These are phyloP conservation scores for Phortica magna DNA, from an alignment of 2,888 invertebrate species.

Conservation along the genomic window DNA sequence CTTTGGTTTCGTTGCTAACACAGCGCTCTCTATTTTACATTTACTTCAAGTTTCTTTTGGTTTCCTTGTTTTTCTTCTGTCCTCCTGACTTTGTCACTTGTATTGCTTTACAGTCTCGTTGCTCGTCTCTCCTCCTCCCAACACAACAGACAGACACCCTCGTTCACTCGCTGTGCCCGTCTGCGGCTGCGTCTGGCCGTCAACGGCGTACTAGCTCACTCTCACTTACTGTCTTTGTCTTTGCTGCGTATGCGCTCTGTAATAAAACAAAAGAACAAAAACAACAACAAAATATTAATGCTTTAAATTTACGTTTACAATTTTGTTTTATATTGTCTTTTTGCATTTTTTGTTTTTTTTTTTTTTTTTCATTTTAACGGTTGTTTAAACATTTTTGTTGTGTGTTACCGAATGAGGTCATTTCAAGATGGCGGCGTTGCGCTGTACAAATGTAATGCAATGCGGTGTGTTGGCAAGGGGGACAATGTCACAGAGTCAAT, in stretches of 20 bases:
- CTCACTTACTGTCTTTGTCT: conserved; percentile 12
- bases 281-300: no score
- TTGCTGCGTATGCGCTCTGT: background rate
- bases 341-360: no score
- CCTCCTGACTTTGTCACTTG: background rate
- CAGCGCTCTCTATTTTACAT: background rate
- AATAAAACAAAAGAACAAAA: no score
- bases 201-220: background rate
- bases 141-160: background rate
- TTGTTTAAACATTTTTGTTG: conserved; percentile 39
- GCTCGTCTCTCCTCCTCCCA: conserved; percentile 8
- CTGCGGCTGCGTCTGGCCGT: no score
- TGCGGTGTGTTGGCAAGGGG: no score
- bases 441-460: no score
- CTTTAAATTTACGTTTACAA: no score
- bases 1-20: conserved; percentile 4
- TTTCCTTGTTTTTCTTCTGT: conserved; percentile 1
- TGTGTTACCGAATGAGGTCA: conserved; percentile 48
- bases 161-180: background rate
- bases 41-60: background rate
- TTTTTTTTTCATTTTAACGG: background rate
- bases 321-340: no score
- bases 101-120: conserved; percentile 9
- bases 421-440: conserved; percentile 44
- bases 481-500: no score